Evolutionary conservation across 1,140 invertebrate genomes (phyloP).

Genomic region (Condylostylus longicornis): DNA sequence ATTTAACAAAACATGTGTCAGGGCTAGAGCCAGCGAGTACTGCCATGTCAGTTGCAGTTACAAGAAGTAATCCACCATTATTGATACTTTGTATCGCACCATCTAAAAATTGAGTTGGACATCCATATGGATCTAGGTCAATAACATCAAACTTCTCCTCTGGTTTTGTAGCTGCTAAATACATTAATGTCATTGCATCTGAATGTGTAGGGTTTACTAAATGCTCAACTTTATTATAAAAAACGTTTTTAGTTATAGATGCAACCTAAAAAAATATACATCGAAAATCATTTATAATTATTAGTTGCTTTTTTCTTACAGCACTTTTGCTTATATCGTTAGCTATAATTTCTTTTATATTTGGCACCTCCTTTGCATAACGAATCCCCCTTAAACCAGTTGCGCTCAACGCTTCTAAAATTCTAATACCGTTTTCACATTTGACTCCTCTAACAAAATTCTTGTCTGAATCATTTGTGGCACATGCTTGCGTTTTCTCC

Average conservation of each 20-base stretch:
- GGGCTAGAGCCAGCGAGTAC: slow-evolving; percentile 88
- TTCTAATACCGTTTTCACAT: slow-evolving; percentile 42
- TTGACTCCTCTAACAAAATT: neutral
- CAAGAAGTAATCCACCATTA: slow-evolving; percentile 70
- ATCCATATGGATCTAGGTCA: slow-evolving; percentile 96
- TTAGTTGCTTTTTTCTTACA: too few relatives aligned
- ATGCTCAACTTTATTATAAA: slow-evolving; percentile 59
- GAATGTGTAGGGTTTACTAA: slow-evolving; percentile 55
- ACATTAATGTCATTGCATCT: slow-evolving; percentile 79
- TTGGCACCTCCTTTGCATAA: slow-evolving; percentile 86
- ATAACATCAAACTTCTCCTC: slow-evolving; percentile 72
- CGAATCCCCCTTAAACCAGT: slow-evolving; percentile 81
- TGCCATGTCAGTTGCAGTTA: slow-evolving; percentile 97
- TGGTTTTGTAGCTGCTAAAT: slow-evolving; percentile 48
- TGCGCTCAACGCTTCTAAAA: slow-evolving; percentile 90
- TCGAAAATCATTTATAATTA: too few relatives aligned
- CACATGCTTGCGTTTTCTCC: slow-evolving; percentile 11
- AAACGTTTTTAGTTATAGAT: slow-evolving; percentile 69
- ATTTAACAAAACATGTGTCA: slow-evolving; percentile 85
- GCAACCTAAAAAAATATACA: too few relatives aligned
- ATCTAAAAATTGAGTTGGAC: slow-evolving; percentile 85
- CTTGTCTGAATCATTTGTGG: neutral
- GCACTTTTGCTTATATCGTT: slow-evolving; percentile 88
- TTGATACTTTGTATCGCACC: slow-evolving; percentile 68
- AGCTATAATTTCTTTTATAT: slow-evolving; percentile 68